Percentiles rank a stretch among this genome's conserved stretches.
Conservation (phyloP, 2,113 vertebrate genomes). For the Turnix velox region DNA sequence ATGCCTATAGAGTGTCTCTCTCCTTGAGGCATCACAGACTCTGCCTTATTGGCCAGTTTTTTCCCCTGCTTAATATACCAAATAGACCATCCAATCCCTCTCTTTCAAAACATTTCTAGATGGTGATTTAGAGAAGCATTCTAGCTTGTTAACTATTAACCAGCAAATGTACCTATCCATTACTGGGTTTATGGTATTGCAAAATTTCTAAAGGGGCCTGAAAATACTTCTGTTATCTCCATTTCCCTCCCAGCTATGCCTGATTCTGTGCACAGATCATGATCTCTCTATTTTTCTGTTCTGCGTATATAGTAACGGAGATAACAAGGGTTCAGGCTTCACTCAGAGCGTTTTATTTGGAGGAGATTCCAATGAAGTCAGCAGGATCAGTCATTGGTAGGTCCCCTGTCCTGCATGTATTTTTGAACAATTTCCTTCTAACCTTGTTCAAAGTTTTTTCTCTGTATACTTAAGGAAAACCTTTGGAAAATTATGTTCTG, state of each 20-base stretch:
- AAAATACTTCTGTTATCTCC: conserved; percentile 52
- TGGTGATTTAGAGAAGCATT: conserved; percentile 55
- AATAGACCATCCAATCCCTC: conserved; percentile 27
- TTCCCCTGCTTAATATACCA: conserved; percentile 33
- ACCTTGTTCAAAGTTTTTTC: neutral
- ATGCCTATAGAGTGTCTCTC: neutral
- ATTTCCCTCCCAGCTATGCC: conserved; percentile 10
- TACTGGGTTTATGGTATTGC: conserved; percentile 46
- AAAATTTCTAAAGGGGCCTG: conserved; percentile 20
- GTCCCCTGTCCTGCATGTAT: accelerated
- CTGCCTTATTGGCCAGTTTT: conserved; percentile 61
- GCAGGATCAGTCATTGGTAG: neutral
- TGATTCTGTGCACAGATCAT: conserved; percentile 2
- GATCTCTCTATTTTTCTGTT: neutral
- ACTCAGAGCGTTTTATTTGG: neutral
- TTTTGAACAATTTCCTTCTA: neutral
- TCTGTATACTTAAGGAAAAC: neutral
- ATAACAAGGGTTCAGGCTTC: neutral
- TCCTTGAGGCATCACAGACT: neutral
- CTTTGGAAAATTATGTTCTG: neutral
- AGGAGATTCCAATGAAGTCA: neutral
- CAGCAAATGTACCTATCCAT: conserved; percentile 65
- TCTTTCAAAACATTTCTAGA: conserved; percentile 35
- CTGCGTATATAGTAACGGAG: neutral
- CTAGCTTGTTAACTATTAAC: conserved; percentile 70